phyloP scores from a whole-genome alignment of 2,888 invertebrate species.

The Punctoribates punctum region DNA sequence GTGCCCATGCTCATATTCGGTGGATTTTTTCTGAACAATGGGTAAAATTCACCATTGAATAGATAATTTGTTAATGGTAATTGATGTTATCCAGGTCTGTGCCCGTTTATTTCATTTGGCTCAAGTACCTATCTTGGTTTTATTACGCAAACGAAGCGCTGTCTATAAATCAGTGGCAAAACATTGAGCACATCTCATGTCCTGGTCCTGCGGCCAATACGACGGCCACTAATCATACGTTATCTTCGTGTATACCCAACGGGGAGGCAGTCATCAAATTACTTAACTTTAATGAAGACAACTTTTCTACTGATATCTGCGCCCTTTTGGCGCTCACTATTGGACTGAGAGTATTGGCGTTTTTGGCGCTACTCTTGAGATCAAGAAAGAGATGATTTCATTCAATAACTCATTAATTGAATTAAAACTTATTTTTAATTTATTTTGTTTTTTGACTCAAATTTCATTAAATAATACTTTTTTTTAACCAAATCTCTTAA shows the following conservation, averaged over 20 bases:
- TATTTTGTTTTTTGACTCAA: background rate
- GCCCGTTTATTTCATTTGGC: slow-evolving; percentile 76
- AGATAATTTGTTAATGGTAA: background rate
- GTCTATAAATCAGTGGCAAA: slow-evolving; percentile 81
- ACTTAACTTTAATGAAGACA: slow-evolving; percentile 69
- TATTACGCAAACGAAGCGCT: slow-evolving; percentile 85
- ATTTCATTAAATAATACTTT: no score
- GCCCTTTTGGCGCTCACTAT: slow-evolving; percentile 67
- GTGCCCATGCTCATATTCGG: slow-evolving; percentile 92
- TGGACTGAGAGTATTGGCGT: slow-evolving; percentile 71
- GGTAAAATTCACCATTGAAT: slow-evolving; percentile 57
- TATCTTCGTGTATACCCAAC: slow-evolving; percentile 56
- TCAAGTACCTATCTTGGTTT: slow-evolving; percentile 86
- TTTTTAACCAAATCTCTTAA: no score
- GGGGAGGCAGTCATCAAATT: slow-evolving; percentile 74
- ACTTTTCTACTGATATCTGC: slow-evolving; percentile 68
- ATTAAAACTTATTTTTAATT: background rate
- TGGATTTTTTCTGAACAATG: slow-evolving; percentile 88
- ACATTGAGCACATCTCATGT: slow-evolving; percentile 71
- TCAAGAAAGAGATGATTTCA: slow-evolving; percentile 61
- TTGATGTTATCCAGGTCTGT: slow-evolving; percentile 63
- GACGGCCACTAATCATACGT: background rate
- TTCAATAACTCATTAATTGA: background rate
- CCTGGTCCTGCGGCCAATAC: slow-evolving; percentile 52
- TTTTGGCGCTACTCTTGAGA: slow-evolving; percentile 61